These are phyloP conservation scores for Cuniculus paca DNA, from an alignment of 2,797 vertebrate genomes.

Conservation along the genomic window DNA sequence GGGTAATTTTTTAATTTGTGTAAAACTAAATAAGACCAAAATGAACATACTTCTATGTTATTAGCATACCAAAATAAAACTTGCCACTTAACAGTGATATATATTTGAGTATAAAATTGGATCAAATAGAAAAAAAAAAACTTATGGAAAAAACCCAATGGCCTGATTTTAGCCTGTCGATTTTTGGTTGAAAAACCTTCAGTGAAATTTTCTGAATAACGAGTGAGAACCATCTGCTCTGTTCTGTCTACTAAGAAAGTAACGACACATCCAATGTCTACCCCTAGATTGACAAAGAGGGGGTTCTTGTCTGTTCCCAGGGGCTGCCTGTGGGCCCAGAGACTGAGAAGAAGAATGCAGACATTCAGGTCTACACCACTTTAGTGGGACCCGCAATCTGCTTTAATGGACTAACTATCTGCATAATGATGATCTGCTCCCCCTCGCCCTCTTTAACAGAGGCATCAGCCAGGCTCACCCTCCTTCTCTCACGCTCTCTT, in stretches of 20 bases:
- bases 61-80: slow-evolving; percentile 63
- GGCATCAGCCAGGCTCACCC: not conserved
- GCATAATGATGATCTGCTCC: not conserved
- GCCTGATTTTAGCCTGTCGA: slow-evolving; percentile 58
- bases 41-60: slow-evolving; percentile 29
- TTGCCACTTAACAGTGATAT: slow-evolving; percentile 40
- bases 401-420: not conserved
- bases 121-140: slow-evolving; percentile 65
- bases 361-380: not conserved
- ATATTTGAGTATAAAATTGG: slow-evolving; percentile 71
- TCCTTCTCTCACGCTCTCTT: not conserved
- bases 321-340: not conserved
- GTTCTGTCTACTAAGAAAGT: slow-evolving; percentile 9
- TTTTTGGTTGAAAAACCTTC: slow-evolving; percentile 53
- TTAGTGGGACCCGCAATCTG: not conserved
- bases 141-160: slow-evolving; percentile 20
- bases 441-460: not conserved
- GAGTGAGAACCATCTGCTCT: not conserved
- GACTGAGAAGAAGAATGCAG: not conserved
- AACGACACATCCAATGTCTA: not conserved
- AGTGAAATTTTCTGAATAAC: slow-evolving; percentile 50
- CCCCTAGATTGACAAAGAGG: not conserved
- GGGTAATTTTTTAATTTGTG: not conserved
- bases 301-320: not conserved
- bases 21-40: slow-evolving; percentile 58